A percentile compares a stretch with the other conserved stretches of the same genome.
Conservation (phyloP, 2,113 vertebrate genomes). For the Ivindomyrus marchei region DNA sequence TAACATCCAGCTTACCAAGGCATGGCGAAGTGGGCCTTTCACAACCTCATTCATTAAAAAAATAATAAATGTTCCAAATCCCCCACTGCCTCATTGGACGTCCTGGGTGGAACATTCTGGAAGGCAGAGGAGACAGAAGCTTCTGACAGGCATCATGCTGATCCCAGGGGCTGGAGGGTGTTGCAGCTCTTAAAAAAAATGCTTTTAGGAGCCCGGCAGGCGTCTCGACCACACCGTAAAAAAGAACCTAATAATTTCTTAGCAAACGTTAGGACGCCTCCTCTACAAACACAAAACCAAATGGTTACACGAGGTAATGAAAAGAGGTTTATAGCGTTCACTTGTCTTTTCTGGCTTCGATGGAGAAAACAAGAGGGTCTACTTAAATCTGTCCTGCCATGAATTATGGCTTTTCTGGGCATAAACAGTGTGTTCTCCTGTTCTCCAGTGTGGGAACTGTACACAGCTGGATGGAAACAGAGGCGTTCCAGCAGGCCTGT, state of each 20-base stretch:
- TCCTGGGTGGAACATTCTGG: neutral
- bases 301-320: neutral
- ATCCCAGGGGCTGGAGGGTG: neutral
- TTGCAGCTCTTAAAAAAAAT: neutral
- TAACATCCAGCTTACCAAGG: neutral
- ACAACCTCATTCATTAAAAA: conserved; percentile 13
- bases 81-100: neutral
- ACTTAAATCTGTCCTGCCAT: neutral
- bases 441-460: neutral
- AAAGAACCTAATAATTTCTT: neutral
- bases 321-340: neutral
- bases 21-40: neutral
- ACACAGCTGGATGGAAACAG: neutral
- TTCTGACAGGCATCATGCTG: neutral
- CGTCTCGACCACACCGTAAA: too few relatives aligned
- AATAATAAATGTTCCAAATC: too few relatives aligned
- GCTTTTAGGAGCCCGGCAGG: neutral
- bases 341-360: conserved; percentile 3
- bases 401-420: neutral
- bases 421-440: neutral
- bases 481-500: neutral
- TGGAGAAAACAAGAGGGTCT: conserved; percentile 3
- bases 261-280: neutral
- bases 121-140: neutral
- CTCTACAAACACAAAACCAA: neutral